Base-by-base conservation (phyloP, 2,888 invertebrate species). In the Xanthia icteritia region DNA sequence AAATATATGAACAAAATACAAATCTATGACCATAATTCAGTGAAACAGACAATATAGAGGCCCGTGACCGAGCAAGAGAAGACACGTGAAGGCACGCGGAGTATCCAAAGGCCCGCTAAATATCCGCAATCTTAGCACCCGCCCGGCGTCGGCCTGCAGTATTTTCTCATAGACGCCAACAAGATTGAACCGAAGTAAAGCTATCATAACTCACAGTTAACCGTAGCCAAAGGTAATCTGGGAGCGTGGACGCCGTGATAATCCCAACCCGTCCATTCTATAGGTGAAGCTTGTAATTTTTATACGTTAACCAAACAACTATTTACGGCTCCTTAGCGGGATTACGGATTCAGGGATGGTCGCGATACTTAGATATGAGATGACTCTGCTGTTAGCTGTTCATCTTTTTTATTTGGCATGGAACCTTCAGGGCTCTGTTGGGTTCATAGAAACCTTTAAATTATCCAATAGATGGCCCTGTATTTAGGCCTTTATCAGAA, bases 191-290 rank as follows among this genome's bases (percentile, higher is more conserved):
- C 90, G 92, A 91, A 92, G 92, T 92, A 95, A 95, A 94, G 93
- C 95, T 92, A 93, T 94, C 95, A 95, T 96, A 96, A 96, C 94
- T 96, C 94, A 95, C 94, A 92, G 94, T 96, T 95, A 96, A 93
- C 91, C 93, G 93, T 89, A 90, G 93, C 93, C 92, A 92, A 93
- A 91, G 92, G 95, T 96, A 96, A 96, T 96, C 96, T 95, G 92
- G 91, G 90, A 83, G 87, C 92, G 91, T 91, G 92, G 94, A 93
- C 94, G 93, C 86, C 90, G 91, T 93, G 91, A 93, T 96, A 96
- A 96, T 95, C 96, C 94, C 91, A 86, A 90, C 89, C 82, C 93
- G 93, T 93, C 93, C 94, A 91, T 92, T 93, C 90, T 91, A 90
- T 92, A 90, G 91, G 90, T 89, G 89, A 91, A 92, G 91, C 91